phyloP scores from a whole-genome alignment of 2,113 vertebrate species.

The Bos javanicus region DNA sequence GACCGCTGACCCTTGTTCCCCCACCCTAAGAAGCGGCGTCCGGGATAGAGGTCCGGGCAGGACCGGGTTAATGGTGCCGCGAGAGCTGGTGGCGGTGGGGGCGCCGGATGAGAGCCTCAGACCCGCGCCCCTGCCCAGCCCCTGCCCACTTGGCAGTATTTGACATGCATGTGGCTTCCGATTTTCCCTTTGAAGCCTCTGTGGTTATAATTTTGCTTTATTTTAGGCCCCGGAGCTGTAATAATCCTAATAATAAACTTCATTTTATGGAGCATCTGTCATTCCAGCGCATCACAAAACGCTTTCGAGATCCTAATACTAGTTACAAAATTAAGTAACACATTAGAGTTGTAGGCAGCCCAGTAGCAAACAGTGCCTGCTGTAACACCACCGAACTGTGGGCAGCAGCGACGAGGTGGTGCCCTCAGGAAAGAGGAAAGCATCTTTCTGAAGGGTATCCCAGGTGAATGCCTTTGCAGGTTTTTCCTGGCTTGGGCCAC shows the following conservation, averaged over 20 bases:
- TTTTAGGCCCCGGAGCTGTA: conserved; percentile 44
- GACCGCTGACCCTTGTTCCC: background rate
- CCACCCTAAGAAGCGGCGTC: background rate
- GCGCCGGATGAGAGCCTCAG: background rate
- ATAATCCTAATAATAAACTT: conserved; percentile 61
- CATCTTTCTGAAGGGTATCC: background rate
- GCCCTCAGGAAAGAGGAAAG: background rate
- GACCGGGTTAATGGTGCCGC: background rate
- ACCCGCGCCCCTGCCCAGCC: background rate
- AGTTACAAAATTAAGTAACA: conserved; percentile 46
- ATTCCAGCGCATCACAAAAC: conserved; percentile 37
- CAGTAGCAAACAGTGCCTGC: background rate
- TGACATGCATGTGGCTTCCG: background rate
- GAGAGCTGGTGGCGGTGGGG: background rate
- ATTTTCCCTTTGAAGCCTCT: conserved; percentile 17
- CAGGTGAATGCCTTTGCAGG: background rate
- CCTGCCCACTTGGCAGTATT: background rate
- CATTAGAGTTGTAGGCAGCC: conserved; percentile 26
- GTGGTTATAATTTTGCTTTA: conserved; percentile 29
- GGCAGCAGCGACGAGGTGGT: background rate
- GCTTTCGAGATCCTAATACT: conserved; percentile 19
- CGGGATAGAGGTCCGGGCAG: background rate
- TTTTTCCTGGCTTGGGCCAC: background rate
- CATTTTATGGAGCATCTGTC: conserved; percentile 47
- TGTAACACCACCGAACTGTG: background rate